Evolutionary conservation across 30 jellyfish, hydroid and myxozoan species (phyloP).

Genomic region (Cassiopea andromeda): DNA sequence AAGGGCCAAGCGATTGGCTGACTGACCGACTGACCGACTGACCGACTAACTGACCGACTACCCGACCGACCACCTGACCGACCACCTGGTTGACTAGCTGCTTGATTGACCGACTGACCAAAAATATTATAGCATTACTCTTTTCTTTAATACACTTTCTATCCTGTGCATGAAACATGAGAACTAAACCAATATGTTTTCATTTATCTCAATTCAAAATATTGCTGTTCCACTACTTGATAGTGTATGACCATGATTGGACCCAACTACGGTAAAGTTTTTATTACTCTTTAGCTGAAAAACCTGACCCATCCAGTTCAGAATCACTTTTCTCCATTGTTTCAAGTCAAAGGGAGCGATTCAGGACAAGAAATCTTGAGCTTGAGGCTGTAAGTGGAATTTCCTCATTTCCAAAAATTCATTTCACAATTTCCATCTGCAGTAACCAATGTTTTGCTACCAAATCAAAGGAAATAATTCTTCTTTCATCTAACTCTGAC

Average conservation of each 20-base stretch:
- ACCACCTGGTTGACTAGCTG: neutral
- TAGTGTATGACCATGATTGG: neutral
- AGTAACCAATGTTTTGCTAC: too few relatives aligned
- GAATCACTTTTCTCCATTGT: slow-evolving; percentile 91
- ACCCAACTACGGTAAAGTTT: neutral
- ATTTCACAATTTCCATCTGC: too few relatives aligned
- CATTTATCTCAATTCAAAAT: too few relatives aligned
- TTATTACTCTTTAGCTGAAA: slow-evolving; percentile 8
- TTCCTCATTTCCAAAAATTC: too few relatives aligned
- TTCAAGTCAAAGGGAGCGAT: slow-evolving; percentile 96
- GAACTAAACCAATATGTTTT: too few relatives aligned
- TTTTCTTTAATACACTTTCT: too few relatives aligned
- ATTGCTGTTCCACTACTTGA: too few relatives aligned
- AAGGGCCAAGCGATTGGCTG: neutral
- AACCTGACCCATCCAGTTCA: slow-evolving; percentile 52
- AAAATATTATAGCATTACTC: too few relatives aligned
- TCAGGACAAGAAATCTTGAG: slow-evolving; percentile 82
- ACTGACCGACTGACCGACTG: neutral
- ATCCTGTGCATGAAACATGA: too few relatives aligned
- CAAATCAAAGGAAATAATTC: too few relatives aligned
- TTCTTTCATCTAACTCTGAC: too few relatives aligned
- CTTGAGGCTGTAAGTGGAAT: slow-evolving; percentile 79
- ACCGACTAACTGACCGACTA: neutral
- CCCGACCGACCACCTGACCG: neutral
- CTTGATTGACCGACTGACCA: neutral